phyloP scores from a whole-genome alignment of 2,113 vertebrate species.

The Oreochromis aureus region DNA sequence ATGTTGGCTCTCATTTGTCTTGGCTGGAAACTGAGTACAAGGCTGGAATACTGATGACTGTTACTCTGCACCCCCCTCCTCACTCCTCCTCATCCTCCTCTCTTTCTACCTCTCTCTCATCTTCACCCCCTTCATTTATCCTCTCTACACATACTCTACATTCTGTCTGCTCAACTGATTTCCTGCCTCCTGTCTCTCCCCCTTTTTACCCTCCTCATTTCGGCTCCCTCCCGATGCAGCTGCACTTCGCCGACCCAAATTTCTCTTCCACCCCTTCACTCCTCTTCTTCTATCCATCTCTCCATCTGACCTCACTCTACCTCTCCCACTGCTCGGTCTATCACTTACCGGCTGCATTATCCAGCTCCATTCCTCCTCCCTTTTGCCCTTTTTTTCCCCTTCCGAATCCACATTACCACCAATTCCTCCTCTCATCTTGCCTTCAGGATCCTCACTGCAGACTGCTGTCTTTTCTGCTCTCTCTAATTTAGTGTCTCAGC shows the following conservation, averaged over 20 bases:
- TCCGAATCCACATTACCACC: neutral
- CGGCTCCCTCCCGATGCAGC: conserved; percentile 41
- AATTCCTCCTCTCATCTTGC: neutral
- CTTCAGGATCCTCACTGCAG: neutral
- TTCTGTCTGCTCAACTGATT: conserved; percentile 66
- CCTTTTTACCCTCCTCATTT: conserved; percentile 29
- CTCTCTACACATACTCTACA: conserved; percentile 54
- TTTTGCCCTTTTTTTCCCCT: neutral
- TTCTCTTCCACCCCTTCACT: conserved; percentile 4
- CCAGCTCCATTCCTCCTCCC: conserved; percentile 5
- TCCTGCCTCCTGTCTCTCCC: conserved; percentile 48
- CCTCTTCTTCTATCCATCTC: conserved; percentile 14
- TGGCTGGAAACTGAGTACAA: conserved; percentile 48
- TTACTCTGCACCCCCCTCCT: neutral
- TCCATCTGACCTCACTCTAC: conserved; percentile 49
- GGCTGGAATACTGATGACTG: conserved; percentile 63
- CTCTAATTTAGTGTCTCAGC: neutral
- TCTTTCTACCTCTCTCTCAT: conserved; percentile 33
- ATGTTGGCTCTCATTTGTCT: conserved; percentile 68
- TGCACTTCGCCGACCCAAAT: conserved; percentile 57
- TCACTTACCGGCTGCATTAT: conserved; percentile 46
- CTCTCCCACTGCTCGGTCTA: conserved; percentile 31
- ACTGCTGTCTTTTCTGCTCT: neutral
- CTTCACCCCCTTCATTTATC: conserved; percentile 40
- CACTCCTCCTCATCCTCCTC: neutral